Evolutionary conservation across 2,797 vertebrate genomes (phyloP), one percentile per base, ranked within the genome.

Genomic region (Bovichtus variegatus): DNA sequence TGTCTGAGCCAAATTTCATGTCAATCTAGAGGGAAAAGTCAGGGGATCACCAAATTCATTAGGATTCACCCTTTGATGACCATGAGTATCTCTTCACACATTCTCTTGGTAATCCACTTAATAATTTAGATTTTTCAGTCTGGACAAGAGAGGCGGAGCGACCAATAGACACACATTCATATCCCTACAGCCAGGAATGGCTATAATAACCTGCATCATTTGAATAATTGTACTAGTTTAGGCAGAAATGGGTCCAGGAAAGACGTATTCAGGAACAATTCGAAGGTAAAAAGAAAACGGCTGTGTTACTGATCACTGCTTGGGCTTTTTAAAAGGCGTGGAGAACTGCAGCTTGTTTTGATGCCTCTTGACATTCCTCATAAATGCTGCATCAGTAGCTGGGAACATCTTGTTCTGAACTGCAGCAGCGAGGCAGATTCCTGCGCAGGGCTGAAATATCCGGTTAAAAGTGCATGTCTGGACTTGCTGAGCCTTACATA

Each of bases 401-500:
- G 23, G 71, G 92, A 87, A 92, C 91, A 83, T 76, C 12, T 13
- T 80, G 91, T 92, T 36, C 84, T 58, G 27, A 73, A 7, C 73
- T 36, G 44, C 27, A 73, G 60, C 18, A 12, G 60, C 0, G 2
- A 54, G 74, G 54, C 47, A 58, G 23, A 85, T 57, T 84, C 65
- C 71, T 53, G 70, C 23, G 3, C n/a, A 2, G 23, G 9, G 40
- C 75, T 76, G 71, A 55, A 78, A 77, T 29, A 63, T 50, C 67
- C 60, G 47, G 12, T 43, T 31, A 9, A 38, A 47, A 53, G 63
- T 31, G 64, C 89, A 80, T 80, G 93, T 55, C 89, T 70, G 63
- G 85, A 89, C 93, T 60, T 84, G 91, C 68, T 19, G 27, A 43
- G 69, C 1, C 71, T 91, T 92, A 92, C 75, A 57, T 92, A 92